Evolutionary conservation across 2,113 vertebrate genomes (phyloP).

Genomic region (Psammodynastes pulverulentus): DNA sequence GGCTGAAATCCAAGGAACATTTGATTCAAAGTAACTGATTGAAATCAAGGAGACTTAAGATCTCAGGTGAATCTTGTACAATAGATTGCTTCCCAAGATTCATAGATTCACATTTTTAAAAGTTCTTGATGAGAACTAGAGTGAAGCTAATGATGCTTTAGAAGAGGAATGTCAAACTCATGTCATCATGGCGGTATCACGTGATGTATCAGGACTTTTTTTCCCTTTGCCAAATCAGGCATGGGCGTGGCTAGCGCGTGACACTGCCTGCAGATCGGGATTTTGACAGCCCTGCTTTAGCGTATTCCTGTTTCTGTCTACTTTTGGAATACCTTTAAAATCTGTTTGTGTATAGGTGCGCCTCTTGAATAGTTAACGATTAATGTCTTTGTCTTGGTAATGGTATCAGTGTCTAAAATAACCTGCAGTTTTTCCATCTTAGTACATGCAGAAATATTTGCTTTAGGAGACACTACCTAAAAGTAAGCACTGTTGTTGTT

Average conservation of each 20-base stretch:
- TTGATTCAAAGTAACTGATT: neutral
- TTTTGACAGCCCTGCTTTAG: neutral
- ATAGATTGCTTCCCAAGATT: neutral
- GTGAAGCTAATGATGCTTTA: conserved; percentile 28
- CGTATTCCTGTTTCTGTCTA: conserved; percentile 41
- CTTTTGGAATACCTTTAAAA: conserved; percentile 39
- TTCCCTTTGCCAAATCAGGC: no score
- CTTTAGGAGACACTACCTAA: neutral
- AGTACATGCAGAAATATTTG: neutral
- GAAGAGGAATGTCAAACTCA: neutral
- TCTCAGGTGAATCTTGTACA: conserved; percentile 36
- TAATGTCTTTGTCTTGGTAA: conserved; percentile 46
- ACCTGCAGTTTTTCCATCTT: neutral
- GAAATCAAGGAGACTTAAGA: neutral
- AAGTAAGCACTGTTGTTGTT: neutral
- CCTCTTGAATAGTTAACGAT: conserved; percentile 51
- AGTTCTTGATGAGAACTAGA: neutral
- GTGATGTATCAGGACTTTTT: no score
- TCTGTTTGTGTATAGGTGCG: neutral
- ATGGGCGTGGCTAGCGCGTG: neutral
- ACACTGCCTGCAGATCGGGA: no score
- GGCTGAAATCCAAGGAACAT: neutral
- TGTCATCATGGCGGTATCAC: no score
- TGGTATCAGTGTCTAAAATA: neutral
- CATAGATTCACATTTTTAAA: neutral